Evolutionary conservation across 2,888 invertebrate species (phyloP), one percentile per base, ranked within the genome.

Genomic region (Cerastoderma edule): DNA sequence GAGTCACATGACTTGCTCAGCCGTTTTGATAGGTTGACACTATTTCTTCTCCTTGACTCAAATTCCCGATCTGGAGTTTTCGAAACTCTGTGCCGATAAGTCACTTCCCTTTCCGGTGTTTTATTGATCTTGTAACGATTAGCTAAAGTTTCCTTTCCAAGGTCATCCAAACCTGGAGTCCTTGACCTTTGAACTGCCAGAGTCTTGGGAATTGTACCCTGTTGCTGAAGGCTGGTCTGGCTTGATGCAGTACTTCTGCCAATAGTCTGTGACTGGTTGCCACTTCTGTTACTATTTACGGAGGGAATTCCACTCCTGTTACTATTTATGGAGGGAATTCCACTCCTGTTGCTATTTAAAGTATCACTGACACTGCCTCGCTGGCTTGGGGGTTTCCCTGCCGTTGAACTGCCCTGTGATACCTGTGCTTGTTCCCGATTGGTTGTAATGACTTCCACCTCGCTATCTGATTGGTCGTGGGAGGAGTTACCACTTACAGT

Each of bases 401-500:
- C 28, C 10, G 44, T 44, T 22, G 24, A n/a, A 33, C 22, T n/a
- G 2, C 5, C 27, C 3, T 46, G 22, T 65, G 22, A 30, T 30
- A 28, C 65, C n/a, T 46, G 30, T 33, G 19, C n/a, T 10, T 72
- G 70, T 54, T 33, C 60, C 30, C 48, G 28, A 13, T 67, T 63
- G 33, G 65, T 50, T 46, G 75, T 67, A 19, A 69, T 50, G 27
- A 78, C 70, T 48, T 80, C 80, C 13, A 67, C 48, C 53, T 88
- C 87, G 67, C 75, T 81, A 57, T 85, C 85, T 27, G 85, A 81
- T 24, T 78, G 78, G 68, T 74, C 78, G n/a, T 83, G 83, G 10
- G 84, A 78, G 22, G 87, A 86, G 33, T 83, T 83, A 35, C 85
- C 86, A 81, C 88, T 89, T 6, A 89, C 86, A 5, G 88, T 87